Evolutionary conservation across 2,888 invertebrate species (phyloP).

Genomic region (Tubulanus polymorphus): DNA sequence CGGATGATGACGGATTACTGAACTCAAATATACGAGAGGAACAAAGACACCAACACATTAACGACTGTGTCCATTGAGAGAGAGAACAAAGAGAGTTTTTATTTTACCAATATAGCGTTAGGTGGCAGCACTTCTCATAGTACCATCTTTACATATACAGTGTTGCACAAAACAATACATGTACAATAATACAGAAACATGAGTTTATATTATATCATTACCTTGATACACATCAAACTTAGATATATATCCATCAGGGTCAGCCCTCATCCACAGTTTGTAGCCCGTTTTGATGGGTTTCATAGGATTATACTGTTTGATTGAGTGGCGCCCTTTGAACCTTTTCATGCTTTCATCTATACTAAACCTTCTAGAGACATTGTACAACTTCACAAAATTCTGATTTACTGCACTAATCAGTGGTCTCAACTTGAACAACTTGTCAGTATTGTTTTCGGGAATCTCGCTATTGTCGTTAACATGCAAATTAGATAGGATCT

Average conservation of each 20-base stretch:
- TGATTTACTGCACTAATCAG: slow-evolving; percentile 4
- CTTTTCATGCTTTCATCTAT: slow-evolving; percentile 13
- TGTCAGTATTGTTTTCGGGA: background rate
- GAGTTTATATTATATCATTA: too few relatives aligned
- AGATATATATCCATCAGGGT: slow-evolving; percentile 1
- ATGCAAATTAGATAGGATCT: slow-evolving; percentile 5
- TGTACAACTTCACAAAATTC: slow-evolving; percentile 8
- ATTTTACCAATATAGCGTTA: too few relatives aligned
- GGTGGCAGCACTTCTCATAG: too few relatives aligned
- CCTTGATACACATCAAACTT: slow-evolving; percentile 7
- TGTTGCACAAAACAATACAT: too few relatives aligned
- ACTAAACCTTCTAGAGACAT: slow-evolving; percentile 1
- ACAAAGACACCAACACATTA: too few relatives aligned
- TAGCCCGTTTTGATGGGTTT: slow-evolving; percentile 15
- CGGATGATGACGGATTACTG: too few relatives aligned
- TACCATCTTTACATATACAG: too few relatives aligned
- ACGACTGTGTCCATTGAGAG: too few relatives aligned
- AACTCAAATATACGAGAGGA: too few relatives aligned
- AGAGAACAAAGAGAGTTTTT: too few relatives aligned
- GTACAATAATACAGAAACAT: too few relatives aligned
- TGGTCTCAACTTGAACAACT: slow-evolving; percentile 11
- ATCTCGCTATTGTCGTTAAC: slow-evolving; percentile 7
- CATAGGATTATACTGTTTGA: slow-evolving; percentile 16
- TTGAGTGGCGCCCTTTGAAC: slow-evolving; percentile 11
- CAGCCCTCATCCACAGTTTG: slow-evolving; percentile 6